phyloP scores from a whole-genome alignment of 2,113 vertebrate genomes.

The Thalassoma bifasciatum region DNA sequence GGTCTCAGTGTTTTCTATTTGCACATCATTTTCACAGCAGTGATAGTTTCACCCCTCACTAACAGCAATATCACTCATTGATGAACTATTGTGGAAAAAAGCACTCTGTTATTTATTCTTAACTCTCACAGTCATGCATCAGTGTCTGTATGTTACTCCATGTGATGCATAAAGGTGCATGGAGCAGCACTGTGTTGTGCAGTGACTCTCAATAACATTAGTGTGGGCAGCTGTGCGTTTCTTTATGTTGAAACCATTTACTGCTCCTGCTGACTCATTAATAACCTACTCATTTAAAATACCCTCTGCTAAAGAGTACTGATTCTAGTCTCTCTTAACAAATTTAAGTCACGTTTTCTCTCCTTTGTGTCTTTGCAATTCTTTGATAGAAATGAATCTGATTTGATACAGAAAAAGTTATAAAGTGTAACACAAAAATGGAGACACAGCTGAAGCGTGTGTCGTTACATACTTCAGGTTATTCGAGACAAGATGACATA shows the following conservation, averaged over 20 bases:
- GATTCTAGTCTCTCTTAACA: not conserved
- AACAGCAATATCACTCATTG: not conserved
- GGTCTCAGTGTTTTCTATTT: not conserved
- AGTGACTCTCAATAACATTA: constrained; percentile 7
- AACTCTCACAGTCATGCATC: not conserved
- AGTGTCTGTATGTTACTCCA: constrained; percentile 1
- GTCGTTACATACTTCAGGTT: too few relatives aligned
- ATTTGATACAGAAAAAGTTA: too few relatives aligned
- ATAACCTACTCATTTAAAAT: not conserved
- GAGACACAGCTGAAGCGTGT: too few relatives aligned
- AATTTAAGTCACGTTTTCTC: not conserved
- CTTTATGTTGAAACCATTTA: constrained; percentile 17
- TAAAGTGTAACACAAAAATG: too few relatives aligned
- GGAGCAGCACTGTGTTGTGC: not conserved
- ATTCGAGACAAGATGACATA: too few relatives aligned
- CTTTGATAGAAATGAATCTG: too few relatives aligned
- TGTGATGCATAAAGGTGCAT: not conserved
- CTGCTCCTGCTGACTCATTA: constrained; percentile 13
- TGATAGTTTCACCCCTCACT: not conserved
- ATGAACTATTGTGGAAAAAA: constrained; percentile 1
- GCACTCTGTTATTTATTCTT: not conserved
- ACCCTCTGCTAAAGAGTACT: not conserved
- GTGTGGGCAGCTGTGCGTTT: constrained; percentile 12
- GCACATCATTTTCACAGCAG: not conserved
- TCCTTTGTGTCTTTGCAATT: not conserved